Evolutionary conservation across 30 jellyfish, hydroid and myxozoan genomes (phyloP).

Genomic region (Nemopilema nomurai): DNA sequence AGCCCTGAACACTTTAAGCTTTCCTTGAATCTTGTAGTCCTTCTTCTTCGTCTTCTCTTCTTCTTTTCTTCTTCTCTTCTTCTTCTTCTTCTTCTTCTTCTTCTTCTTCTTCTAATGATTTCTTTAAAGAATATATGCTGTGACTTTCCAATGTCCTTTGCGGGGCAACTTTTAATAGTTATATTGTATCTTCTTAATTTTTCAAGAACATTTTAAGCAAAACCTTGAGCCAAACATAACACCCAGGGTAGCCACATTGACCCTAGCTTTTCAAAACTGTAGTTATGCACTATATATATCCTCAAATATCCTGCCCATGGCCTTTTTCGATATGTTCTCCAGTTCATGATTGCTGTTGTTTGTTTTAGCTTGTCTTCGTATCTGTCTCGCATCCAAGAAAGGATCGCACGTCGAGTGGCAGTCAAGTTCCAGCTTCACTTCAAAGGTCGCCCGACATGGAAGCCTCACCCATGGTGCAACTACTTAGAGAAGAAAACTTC

Average conservation of each 20-base stretch:
- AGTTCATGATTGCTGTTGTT: neutral
- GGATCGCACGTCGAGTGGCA: conserved; percentile 65
- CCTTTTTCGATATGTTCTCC: neutral
- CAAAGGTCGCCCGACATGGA: conserved; percentile 87
- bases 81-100: neutral
- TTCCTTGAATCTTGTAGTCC: too few relatives aligned
- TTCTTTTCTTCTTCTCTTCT: too few relatives aligned
- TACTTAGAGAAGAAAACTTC: conserved; percentile 72
- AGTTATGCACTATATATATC: too few relatives aligned
- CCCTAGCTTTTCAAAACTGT: too few relatives aligned
- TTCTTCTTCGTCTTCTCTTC: too few relatives aligned
- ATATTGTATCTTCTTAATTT: too few relatives aligned
- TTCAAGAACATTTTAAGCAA: too few relatives aligned
- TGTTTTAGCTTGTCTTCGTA: conserved; percentile 81
- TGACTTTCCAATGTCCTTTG: neutral
- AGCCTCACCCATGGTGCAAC: conserved; percentile 94
- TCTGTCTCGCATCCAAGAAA: conserved; percentile 88
- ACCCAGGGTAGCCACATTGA: too few relatives aligned
- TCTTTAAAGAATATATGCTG: neutral
- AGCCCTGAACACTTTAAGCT: too few relatives aligned
- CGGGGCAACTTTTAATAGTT: too few relatives aligned
- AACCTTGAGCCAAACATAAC: too few relatives aligned
- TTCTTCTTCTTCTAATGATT: neutral
- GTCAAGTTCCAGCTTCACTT: conserved; percentile 88
- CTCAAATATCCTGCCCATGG: too few relatives aligned